Base-by-base conservation (phyloP, 2,113 vertebrate species). In the Bagarius yarrelli region DNA sequence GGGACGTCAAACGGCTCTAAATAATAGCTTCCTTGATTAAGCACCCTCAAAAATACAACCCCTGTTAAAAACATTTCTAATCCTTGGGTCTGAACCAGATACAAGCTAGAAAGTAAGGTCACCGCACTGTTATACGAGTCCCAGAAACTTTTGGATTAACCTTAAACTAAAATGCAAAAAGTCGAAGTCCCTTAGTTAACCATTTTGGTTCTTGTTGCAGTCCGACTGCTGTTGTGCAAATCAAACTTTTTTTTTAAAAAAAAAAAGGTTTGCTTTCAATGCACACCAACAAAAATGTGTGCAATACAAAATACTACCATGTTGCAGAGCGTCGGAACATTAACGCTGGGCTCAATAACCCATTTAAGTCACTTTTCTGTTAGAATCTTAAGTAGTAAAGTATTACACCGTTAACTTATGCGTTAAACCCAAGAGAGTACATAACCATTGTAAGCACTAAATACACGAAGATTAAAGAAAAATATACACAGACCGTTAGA, bases 1-100 rank as follows among this genome's bases (percentile, higher is more conserved):
- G 83, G 75, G 71, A 85, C 55, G 85, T n/a, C 86, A 90, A 89
- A 86, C 73, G 70, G 82, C 82, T 84, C 83, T 77, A 86, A 88
- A 34, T 87, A 78, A 87, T 74, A 81, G 74, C 71, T 83, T 87
- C 83, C 85, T 85, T 13, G 52, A 21, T 75, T 73, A 79, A 59
- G 55, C 36, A 66, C 40, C 55, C 34, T 64, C 27, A 52, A 79
- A 79, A 81, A 75, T 25, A 81, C 27, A 34, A 67, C 32, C 21
- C 18, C n/a, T 21, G 16, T 71, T 25, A 61, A 61, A 63, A 23
- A 70, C 14, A 27, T 47, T 64, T 2, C 57, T 25, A 32, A 18
- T n/a, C 8, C 27, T 19, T 6, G 66, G 2, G 52, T 25, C 18
- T 70, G 32, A 44, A 11, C 50, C 76, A 44, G 36, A 75, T 40